Evolutionary conservation across 2,113 vertebrate genomes (phyloP).

Genomic region (Machaerirhynchus nigripectus): DNA sequence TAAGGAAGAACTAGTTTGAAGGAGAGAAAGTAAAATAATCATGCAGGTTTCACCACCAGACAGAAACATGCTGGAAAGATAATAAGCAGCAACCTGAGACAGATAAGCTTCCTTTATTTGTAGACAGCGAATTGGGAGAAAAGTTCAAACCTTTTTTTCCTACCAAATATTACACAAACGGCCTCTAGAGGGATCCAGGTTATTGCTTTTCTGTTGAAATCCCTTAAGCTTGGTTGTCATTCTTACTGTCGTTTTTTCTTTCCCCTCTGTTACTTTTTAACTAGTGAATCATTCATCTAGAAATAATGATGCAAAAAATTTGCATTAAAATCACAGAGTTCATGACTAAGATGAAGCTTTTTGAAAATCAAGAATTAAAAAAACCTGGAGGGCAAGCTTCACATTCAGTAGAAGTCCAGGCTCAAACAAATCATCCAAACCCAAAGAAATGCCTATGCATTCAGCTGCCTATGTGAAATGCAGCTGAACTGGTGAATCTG

Average conservation of each 20-base stretch:
- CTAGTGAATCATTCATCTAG: neutral
- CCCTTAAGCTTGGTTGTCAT: neutral
- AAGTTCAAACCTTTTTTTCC: neutral
- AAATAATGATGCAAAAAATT: neutral
- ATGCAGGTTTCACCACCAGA: neutral
- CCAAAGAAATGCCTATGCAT: neutral
- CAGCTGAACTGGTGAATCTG: neutral
- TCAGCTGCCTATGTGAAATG: neutral
- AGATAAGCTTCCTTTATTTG: neutral
- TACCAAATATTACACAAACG: conserved; percentile 42
- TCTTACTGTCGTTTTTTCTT: neutral
- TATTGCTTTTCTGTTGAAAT: conserved; percentile 64
- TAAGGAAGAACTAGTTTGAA: neutral
- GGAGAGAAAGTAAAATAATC: neutral
- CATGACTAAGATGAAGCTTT: neutral
- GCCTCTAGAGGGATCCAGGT: conserved; percentile 78
- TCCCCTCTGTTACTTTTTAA: neutral
- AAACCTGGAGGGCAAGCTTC: neutral
- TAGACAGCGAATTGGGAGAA: neutral
- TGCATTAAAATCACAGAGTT: neutral
- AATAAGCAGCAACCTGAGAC: neutral
- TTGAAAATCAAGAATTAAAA: neutral
- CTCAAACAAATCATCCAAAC: neutral
- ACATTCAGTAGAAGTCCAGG: neutral
- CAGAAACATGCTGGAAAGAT: neutral